A percentile compares a stretch with the other conserved stretches of the same genome.
Conservation (phyloP, 2,797 vertebrate species). For the Lepus oiostolus region DNA sequence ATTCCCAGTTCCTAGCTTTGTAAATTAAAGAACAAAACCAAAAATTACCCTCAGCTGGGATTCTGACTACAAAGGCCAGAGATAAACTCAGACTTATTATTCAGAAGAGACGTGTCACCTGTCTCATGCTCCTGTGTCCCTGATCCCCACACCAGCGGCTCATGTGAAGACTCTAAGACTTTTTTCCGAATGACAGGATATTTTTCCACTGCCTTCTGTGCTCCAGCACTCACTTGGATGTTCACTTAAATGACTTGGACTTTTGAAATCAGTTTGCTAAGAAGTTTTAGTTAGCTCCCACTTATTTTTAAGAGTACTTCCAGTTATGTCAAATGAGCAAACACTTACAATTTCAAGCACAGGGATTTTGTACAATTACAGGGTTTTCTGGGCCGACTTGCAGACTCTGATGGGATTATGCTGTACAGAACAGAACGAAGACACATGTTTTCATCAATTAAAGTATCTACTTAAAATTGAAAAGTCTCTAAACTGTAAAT, state of each 20-base stretch:
- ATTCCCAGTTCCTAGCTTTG: too few relatives aligned
- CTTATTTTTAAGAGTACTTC: constrained; percentile 58
- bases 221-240: background rate
- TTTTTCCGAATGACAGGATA: background rate
- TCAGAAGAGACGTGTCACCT: background rate
- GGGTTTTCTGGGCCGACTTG: constrained; percentile 96
- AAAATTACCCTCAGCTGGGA: background rate
- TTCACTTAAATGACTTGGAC: constrained; percentile 47
- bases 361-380: constrained; percentile 99
- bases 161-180: background rate
- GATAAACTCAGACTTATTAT: background rate
- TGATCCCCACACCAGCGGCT: background rate
- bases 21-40: too few relatives aligned
- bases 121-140: background rate
- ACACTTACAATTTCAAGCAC: constrained; percentile 98
- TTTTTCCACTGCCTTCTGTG: background rate
- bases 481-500: constrained; percentile 23
- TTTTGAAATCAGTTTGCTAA: constrained; percentile 8
- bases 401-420: constrained; percentile 92
- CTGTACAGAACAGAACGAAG: constrained; percentile 80
- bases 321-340: constrained; percentile 40
- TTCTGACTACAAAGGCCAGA: background rate
- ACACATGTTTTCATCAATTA: constrained; percentile 49
- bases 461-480: constrained; percentile 46
- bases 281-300: background rate